These are phyloP conservation scores for Ophioderma brevispina DNA, from an alignment of 35 echinoderm and acorn worm genomes.

Conservation along the genomic window DNA sequence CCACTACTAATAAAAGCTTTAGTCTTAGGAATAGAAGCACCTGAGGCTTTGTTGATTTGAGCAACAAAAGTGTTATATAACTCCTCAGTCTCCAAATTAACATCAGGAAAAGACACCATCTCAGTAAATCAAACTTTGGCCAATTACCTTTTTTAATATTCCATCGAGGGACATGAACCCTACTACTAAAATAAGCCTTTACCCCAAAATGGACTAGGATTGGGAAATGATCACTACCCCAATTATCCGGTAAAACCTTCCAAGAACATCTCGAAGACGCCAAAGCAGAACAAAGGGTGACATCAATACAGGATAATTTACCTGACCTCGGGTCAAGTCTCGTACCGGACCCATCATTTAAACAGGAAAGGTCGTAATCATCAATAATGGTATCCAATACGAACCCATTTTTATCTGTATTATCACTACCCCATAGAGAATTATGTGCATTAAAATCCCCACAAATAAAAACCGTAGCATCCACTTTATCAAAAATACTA, in stretches of 20 bases:
- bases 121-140: neutral
- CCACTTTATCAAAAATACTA: neutral
- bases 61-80: neutral
- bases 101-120: neutral
- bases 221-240: neutral
- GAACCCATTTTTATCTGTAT: slow-evolving; percentile 11
- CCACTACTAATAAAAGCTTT: neutral
- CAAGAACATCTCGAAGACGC: neutral
- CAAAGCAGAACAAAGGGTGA: neutral
- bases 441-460: slow-evolving; percentile 31
- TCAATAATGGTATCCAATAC: neutral
- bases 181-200: neutral
- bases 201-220: neutral
- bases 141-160: neutral
- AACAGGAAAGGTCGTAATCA: neutral
- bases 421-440: slow-evolving; percentile 13
- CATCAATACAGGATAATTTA: neutral
- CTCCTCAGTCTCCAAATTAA: neutral
- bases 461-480: neutral
- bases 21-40: neutral
- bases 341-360: neutral
- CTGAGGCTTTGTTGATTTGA: neutral
- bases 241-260: neutral
- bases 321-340: slow-evolving; percentile 4
- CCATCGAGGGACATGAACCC: neutral